Evolutionary conservation across 2,888 invertebrate genomes (phyloP), one percentile per base, ranked within the genome.

Genomic region (Piscicola geometra): DNA sequence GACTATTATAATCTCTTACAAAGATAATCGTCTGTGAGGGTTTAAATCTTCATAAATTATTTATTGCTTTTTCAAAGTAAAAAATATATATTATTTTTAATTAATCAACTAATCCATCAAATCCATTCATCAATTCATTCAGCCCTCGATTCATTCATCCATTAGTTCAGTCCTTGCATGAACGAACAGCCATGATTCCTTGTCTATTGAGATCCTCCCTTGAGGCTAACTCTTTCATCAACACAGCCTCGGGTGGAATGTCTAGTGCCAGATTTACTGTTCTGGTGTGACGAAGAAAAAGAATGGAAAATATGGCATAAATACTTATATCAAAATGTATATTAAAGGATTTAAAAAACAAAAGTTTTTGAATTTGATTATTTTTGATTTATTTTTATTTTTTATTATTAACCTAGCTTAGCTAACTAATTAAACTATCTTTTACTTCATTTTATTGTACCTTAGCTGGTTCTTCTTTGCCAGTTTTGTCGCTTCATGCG

Each of bases 181-280:
- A n/a, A n/a, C n/a, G 82, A 81, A 86, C 86, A 78, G 91, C 90
- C 80, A 93, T 83, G 78, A 90, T 88, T 36, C 91, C 91, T 78
- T 89, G 88, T 81, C 91, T 88, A 82, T 93, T 93, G 0, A 89
- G 88, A 71, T 89, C 87, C 84, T 93, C 93, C 33, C 93, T 88
- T 0, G 88, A 82, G 2, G 92, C 90, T 77, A 93, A 85, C 81
- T 91, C 91, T 70, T 88, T 85, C 71, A 90, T 88, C 70, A 93
- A 88, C 33, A 36, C 25, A 41, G 21, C 21, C 15, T 68, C 75
- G 5, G 30, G 64, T 36, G 25, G 25, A 69, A n/a, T 47, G n/a
- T 33, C 5, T 25, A 56, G 3, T 5, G 21, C 3, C 60, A 56
- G 60, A 21, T 56, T 18, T 5, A 56, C 60, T 18, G n/a, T 18